These are phyloP conservation scores for Napeogenes inachia DNA, from an alignment of 2,888 invertebrate species.

Conservation along the genomic window DNA sequence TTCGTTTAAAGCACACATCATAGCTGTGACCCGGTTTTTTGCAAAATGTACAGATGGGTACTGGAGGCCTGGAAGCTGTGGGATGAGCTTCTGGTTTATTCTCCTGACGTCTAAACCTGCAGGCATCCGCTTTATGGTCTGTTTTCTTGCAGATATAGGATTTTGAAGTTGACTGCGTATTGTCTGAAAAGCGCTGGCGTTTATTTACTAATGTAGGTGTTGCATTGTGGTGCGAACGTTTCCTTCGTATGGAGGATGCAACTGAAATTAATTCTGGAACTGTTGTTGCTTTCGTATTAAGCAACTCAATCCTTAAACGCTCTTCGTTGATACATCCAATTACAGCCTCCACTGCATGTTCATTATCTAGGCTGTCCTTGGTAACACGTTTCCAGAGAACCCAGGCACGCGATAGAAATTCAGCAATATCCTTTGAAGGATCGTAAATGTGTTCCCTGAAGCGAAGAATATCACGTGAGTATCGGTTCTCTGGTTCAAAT, in stretches of 20 bases:
- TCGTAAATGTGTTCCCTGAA: constrained; percentile 39
- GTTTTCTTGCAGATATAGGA: no score
- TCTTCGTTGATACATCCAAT: constrained; percentile 36
- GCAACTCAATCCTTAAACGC: constrained; percentile 29
- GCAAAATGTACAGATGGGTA: no score
- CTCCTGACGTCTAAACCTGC: no score
- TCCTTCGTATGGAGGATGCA: constrained; percentile 16
- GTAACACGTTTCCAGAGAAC: constrained; percentile 36
- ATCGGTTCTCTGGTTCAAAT: constrained; percentile 39
- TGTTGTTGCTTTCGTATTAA: constrained; percentile 17
- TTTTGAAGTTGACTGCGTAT: no score
- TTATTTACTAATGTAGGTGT: constrained; percentile 8
- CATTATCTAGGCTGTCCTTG: constrained; percentile 30
- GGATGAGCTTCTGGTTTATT: no score
- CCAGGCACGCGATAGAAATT: constrained; percentile 38
- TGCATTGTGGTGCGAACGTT: constrained; percentile 9
- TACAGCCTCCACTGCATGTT: constrained; percentile 20
- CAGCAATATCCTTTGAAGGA: constrained; percentile 31
- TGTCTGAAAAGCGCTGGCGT: constrained; percentile 14
- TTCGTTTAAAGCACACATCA: no score
- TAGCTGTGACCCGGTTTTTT: no score
- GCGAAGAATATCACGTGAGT: constrained; percentile 34
- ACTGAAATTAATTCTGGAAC: constrained; percentile 21
- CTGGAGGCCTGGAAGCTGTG: no score
- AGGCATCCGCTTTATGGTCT: no score